A percentile compares a stretch with the other conserved stretches of the same genome.
phyloP scores from a whole-genome alignment of 2,113 vertebrate genomes.

The Edolisoma coerulescens region DNA sequence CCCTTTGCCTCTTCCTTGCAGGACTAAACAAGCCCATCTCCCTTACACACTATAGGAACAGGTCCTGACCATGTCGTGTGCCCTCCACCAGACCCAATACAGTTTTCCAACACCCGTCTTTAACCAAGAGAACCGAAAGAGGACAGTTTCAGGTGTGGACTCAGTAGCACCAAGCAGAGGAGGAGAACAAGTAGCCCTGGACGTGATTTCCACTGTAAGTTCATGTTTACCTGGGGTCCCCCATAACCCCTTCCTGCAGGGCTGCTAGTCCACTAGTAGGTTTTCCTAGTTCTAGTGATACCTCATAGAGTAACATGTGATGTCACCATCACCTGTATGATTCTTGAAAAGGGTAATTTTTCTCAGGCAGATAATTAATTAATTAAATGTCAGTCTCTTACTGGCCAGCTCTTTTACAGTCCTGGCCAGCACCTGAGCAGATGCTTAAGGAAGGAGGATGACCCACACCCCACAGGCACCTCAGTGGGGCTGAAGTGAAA shows the following conservation, averaged over 20 bases:
- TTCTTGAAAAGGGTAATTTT: not conserved
- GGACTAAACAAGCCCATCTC: not conserved
- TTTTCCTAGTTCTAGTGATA: not conserved
- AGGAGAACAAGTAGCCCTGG: not conserved
- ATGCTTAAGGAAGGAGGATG: not conserved
- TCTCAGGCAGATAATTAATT: not conserved
- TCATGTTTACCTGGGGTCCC: not conserved
- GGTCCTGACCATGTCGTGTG: accelerated
- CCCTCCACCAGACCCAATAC: not conserved
- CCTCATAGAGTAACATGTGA: not conserved
- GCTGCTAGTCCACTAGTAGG: not conserved
- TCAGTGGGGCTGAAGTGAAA: too few relatives aligned
- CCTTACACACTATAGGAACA: not conserved
- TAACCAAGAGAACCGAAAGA: not conserved
- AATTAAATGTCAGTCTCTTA: not conserved
- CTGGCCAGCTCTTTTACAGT: not conserved
- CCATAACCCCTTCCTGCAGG: not conserved
- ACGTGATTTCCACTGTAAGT: not conserved
- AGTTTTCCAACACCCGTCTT: not conserved
- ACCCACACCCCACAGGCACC: not conserved
- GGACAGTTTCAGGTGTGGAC: not conserved
- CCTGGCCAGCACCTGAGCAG: not conserved
- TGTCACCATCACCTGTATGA: not conserved
- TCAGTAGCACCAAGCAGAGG: not conserved
- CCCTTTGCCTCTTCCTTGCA: not conserved